Base-by-base conservation (phyloP, 2,113 vertebrate genomes). In the Plotosus lineatus region DNA sequence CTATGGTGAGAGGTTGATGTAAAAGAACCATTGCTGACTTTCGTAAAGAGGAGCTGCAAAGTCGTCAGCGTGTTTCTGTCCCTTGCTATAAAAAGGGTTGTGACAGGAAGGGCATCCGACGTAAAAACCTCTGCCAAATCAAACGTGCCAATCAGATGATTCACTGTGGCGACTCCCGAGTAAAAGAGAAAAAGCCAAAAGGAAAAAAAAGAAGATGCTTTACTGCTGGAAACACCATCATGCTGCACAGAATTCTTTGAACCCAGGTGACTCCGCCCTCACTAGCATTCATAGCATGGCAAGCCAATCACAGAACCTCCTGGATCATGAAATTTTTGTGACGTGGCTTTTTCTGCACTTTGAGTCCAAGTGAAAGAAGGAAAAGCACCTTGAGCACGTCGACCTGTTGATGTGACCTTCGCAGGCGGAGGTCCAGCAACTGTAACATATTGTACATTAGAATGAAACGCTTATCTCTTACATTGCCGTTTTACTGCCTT, bases 301-400 rank as follows among this genome's bases (percentile, higher is more conserved):
- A 71, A 71, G 68, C 46, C 68, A 71, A 71, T 71, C 68, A 71
- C 15, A 3, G 28, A 48, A 48, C n/a, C 68, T 46, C 38, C 40
- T 68, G 21, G 44, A 15, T 68, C 65, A 38, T 68, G 65, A 68
- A n/a, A 68, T 68, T 68, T 68, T 38, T 68, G 38, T 26, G 65
- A 68, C 44, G 65, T 68, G 65, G 38, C n/a, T 68, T 68, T 68
- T 38, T 68, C 38, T 6, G 12, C 23, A 68, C 65, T 44, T 68
- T 68, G 23, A 42, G 23, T 68, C 38, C 65, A n/a, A 26, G 15
- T 4, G 36, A 40, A 36, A 36, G 61, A 7, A 26, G n/a, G 36
- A 63, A 40, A 65, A 21, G 36, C 36, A 21, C n/a, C 33, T 65
- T 0, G 33, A 23, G 36, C 36, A 66, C 21, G 19, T 8, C 33